Conservation (phyloP, 2,113 vertebrate species). For the Lathamus discolor region DNA sequence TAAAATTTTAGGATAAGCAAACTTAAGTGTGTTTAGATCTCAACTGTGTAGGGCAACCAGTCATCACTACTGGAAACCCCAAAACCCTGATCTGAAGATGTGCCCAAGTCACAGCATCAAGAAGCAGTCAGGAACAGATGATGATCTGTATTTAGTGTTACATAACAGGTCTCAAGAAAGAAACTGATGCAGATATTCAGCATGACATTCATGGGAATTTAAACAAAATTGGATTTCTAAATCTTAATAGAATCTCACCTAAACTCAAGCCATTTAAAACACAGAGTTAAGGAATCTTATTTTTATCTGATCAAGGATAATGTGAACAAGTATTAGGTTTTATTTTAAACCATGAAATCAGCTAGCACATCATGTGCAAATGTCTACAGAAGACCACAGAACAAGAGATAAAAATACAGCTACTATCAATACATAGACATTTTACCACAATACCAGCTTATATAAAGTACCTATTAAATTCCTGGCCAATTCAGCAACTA, state of each 20-base stretch:
- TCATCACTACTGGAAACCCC: not conserved
- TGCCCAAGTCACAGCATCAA: not conserved
- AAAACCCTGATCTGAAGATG: not conserved
- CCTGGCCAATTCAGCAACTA: constrained; percentile 92
- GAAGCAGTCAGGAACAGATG: not conserved
- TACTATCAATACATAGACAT: not conserved
- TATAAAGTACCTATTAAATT: constrained; percentile 88
- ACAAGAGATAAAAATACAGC: not conserved
- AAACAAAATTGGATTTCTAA: not conserved
- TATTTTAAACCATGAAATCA: not conserved
- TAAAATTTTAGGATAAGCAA: not conserved
- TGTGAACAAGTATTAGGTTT: not conserved
- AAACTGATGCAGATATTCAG: not conserved
- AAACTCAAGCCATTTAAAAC: not conserved
- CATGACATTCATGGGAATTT: not conserved
- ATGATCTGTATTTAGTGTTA: not conserved
- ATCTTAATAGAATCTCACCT: not conserved
- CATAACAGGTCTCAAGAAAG: not conserved
- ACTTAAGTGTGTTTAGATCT: not conserved
- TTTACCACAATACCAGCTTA: not conserved
- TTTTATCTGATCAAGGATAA: not conserved
- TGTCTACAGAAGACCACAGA: not conserved
- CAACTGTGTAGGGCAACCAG: not conserved
- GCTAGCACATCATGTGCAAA: not conserved
- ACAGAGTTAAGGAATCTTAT: not conserved